These are phyloP conservation scores for Otus sunia DNA, from an alignment of 2,113 vertebrate genomes.

Conservation along the genomic window DNA sequence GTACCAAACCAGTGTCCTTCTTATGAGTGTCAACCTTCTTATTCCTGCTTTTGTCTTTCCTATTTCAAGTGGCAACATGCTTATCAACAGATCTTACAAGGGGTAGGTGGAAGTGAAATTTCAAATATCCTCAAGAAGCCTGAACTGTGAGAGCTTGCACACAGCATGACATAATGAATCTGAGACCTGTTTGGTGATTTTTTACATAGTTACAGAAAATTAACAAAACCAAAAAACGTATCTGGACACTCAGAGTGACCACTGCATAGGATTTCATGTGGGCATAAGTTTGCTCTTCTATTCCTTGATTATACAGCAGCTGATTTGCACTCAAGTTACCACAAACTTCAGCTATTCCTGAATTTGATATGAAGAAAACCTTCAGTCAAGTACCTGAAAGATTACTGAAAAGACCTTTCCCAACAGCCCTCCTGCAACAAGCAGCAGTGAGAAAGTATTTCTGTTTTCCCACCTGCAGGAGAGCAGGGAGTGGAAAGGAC, in stretches of 20 bases:
- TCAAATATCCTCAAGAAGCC: not conserved
- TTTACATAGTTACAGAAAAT: not conserved
- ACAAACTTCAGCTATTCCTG: not conserved
- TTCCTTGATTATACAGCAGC: not conserved
- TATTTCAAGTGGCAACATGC: not conserved
- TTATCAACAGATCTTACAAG: not conserved
- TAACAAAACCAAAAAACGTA: not conserved
- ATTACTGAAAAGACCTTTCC: not conserved
- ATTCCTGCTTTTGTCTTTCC: not conserved
- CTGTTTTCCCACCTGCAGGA: not conserved
- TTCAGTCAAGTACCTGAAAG: not conserved
- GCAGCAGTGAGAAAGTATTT: not conserved
- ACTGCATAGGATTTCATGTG: not conserved
- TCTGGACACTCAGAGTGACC: not conserved
- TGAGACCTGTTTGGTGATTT: not conserved
- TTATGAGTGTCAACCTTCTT: not conserved
- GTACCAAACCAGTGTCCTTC: not conserved
- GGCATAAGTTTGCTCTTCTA: not conserved
- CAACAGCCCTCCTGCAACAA: not conserved
- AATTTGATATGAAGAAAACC: not conserved
- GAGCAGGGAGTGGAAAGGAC: not conserved
- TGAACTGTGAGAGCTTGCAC: not conserved
- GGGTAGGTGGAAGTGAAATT: not conserved
- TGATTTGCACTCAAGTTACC: not conserved
- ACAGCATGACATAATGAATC: not conserved